A percentile compares a stretch with the other conserved stretches of the same genome.
Conservation (phyloP, 2,797 vertebrate genomes). For the Agapornis canus region DNA sequence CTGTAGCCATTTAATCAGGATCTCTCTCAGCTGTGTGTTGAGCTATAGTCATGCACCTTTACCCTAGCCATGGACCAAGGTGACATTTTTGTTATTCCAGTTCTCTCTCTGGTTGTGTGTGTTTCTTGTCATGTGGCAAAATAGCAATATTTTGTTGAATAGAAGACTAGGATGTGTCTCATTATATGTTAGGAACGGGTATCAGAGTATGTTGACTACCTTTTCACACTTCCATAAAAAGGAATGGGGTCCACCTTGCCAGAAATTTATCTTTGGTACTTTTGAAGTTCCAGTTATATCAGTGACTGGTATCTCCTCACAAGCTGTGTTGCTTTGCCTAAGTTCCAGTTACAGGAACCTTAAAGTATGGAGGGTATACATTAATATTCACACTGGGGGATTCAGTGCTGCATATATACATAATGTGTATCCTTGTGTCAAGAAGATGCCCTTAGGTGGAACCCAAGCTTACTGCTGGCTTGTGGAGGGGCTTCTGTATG, state of each 20-base stretch:
- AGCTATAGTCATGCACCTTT: background rate
- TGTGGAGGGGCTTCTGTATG: background rate
- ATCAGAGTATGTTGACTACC: background rate
- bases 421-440: background rate
- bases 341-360: background rate
- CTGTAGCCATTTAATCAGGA: rapidly evolving
- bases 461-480: background rate
- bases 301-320: background rate
- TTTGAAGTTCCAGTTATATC: background rate
- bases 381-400: background rate
- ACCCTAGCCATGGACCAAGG: background rate
- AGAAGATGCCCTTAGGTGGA: conserved; percentile 26
- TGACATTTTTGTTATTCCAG: background rate
- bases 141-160: background rate
- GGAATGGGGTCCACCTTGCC: background rate
- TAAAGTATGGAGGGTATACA: background rate
- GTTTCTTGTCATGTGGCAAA: background rate
- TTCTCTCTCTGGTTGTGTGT: background rate
- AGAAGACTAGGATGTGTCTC: background rate
- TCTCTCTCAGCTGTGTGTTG: rapidly evolving
- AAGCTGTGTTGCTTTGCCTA: background rate
- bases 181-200: background rate
- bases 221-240: background rate
- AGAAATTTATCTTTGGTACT: background rate
- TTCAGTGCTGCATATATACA: background rate